These are phyloP conservation scores for Anodontia alba DNA, from an alignment of 2,888 invertebrate species.

Conservation along the genomic window DNA sequence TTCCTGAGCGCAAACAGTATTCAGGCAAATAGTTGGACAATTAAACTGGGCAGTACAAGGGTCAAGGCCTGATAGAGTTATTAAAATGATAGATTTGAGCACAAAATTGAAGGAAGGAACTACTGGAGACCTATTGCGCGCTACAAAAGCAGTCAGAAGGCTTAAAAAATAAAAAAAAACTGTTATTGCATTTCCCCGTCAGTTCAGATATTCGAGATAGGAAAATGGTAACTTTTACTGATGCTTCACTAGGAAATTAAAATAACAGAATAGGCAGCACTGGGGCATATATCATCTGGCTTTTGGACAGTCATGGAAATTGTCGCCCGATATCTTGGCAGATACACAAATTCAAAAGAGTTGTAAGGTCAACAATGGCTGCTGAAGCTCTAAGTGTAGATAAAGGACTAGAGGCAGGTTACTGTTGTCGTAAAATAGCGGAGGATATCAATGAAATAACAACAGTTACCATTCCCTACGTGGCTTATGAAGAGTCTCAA, in stretches of 20 bases:
- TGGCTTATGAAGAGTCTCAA: slow-evolving; percentile 36
- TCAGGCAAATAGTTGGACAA: slow-evolving; percentile 22
- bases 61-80: slow-evolving; percentile 12
- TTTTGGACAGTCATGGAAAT: slow-evolving; percentile 44
- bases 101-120: slow-evolving; percentile 9
- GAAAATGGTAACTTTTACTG: slow-evolving; percentile 31
- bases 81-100: slow-evolving; percentile 11
- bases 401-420: slow-evolving; percentile 27
- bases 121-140: background rate
- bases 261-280: slow-evolving; percentile 51
- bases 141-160: slow-evolving; percentile 2
- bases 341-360: slow-evolving; percentile 49
- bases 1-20: background rate
- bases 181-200: slow-evolving; percentile 17
- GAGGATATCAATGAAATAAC: slow-evolving; percentile 18
- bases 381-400: slow-evolving; percentile 55
- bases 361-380: slow-evolving; percentile 56
- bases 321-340: slow-evolving; percentile 55
- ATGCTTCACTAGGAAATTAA: slow-evolving; percentile 57
- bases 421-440: slow-evolving; percentile 27
- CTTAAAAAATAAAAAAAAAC: slow-evolving; percentile 1
- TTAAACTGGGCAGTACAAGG: slow-evolving; percentile 41
- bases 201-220: background rate
- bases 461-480: slow-evolving; percentile 15
- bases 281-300: slow-evolving; percentile 46